phyloP scores from a whole-genome alignment of 2,113 vertebrate species.

The Hyaena hyaena region DNA sequence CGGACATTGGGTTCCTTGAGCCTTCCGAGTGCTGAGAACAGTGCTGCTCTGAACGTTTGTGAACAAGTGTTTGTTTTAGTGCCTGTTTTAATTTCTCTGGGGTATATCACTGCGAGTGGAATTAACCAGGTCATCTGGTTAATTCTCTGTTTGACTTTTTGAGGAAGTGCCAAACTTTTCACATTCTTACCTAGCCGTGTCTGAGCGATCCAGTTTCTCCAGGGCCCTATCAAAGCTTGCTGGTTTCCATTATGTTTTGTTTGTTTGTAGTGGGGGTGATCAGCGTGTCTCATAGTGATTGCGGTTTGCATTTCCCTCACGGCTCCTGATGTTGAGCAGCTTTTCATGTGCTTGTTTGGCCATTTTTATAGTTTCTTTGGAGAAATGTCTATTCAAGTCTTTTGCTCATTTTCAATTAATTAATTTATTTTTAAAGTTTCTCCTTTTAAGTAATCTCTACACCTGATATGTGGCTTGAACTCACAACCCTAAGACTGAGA shows the following conservation, averaged over 20 bases:
- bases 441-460: neutral
- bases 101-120: too few species aligned
- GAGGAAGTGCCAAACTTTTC: neutral
- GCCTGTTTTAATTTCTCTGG: neutral
- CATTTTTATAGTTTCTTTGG: neutral
- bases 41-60: neutral
- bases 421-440: neutral
- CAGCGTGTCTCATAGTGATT: neutral
- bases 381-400: conserved; percentile 4
- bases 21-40: neutral
- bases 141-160: neutral
- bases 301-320: neutral
- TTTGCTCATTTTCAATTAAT: neutral
- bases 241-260: neutral
- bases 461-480: neutral
- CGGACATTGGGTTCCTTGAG: neutral
- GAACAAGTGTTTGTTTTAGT: neutral
- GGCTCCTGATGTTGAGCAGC: neutral
- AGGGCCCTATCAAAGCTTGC: neutral
- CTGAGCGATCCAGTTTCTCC: neutral
- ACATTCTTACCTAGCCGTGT: neutral
- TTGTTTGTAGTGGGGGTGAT: neutral
- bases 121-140: neutral
- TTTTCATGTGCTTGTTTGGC: neutral
- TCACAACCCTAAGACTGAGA: neutral